Evolutionary conservation across 2,113 vertebrate genomes (phyloP), one percentile per base, ranked within the genome.

Genomic region (Donacobius atricapilla): DNA sequence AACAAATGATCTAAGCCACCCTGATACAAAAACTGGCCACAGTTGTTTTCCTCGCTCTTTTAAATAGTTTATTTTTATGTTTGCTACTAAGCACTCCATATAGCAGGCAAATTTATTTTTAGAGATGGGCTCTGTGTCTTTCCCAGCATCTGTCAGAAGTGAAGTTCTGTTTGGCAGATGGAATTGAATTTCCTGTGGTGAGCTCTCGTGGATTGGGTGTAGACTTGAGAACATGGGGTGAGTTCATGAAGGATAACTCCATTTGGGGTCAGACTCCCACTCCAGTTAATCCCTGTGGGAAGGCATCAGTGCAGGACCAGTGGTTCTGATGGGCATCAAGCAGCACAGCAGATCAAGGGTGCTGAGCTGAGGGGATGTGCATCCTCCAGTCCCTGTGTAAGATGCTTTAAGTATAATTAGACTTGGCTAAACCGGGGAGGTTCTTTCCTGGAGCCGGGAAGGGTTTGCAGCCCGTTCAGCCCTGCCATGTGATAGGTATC

Each of bases 31-130:
- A 96, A 72, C 68, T 76, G 78, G 7, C 86, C 79, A 40, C 68
- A 90, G 65, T 73, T 88, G 89, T 73, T 92, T 93, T 95, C 86
- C 82, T 93, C 21, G 10, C 82, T 56, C 95, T 92, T 80, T 96
- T 53, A 79, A 95, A 79, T 78, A 83, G 69, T 91, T 96, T 50
- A 83, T 84, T 87, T 96, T 83, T 76, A 75, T 83, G 33, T 80
- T 73, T 94, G 63, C 69, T 91, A 53, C n/a, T 95, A 82, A 66
- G n/a, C 90, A 10, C 42, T 84, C 51, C 9, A 54, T 92, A 56
- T 10, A 78, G 87, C 57, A 56, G 83, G 88, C 82, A 75, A 65
- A 63, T 70, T 94, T 90, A 53, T 83, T 65, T 96, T 80, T 81
- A 47, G 63, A 17, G 77, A 57, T 23, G 25, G 63, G 42, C 81